Base-by-base conservation (phyloP, 2,113 vertebrate genomes). In the Scolopax mira region DNA sequence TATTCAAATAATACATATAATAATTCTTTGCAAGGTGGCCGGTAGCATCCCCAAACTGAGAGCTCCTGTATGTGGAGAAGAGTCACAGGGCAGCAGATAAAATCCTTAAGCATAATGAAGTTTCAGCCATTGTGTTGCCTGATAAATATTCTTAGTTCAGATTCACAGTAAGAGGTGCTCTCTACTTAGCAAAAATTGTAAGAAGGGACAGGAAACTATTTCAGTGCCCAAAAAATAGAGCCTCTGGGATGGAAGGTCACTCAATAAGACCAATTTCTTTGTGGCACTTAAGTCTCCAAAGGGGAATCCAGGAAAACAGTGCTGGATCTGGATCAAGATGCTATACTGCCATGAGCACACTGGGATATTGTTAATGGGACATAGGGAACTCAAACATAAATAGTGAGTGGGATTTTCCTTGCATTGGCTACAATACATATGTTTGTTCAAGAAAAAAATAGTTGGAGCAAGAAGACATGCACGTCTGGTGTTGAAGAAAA, bases 401-500 rank as follows among this genome's bases (percentile, higher is more conserved):
- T 62, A 94, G 96, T 54, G 96, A 98, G 97, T 88, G 79, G 97
- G 98, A 98, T 97, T 98, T 98, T 98, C 97, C 98, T 98, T 96
- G 96, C 93, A 58, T 92, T 97, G 98, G 81, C 97, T 96, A 98
- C 97, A 98, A 98, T 98, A 97, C 97, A 98, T 98, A 98, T 98
- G 98, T 98, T 98, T 98, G 98, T 98, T 96, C 98, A 98, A 98
- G 97, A 88, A 95, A 97, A 97, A 98, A 97, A 97, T 90, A 97
- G 98, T 77, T 98, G 97, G 96, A 98, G 97, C 94, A 94, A 97
- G 97, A 98, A 97, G 98, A 97, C 97, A 95, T 97, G 97, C 97
- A 97, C 7, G 97, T 98, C 97, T 98, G 96, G 94, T 95, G 94
- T 80, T 75, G 88, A 97, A 98, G 97, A 98, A 98, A 98, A 98